A percentile compares a stretch with the other conserved stretches of the same genome.
These are phyloP conservation scores for Calephelis virginiensis DNA, from an alignment of 1,140 invertebrate species.

Conservation along the genomic window DNA sequence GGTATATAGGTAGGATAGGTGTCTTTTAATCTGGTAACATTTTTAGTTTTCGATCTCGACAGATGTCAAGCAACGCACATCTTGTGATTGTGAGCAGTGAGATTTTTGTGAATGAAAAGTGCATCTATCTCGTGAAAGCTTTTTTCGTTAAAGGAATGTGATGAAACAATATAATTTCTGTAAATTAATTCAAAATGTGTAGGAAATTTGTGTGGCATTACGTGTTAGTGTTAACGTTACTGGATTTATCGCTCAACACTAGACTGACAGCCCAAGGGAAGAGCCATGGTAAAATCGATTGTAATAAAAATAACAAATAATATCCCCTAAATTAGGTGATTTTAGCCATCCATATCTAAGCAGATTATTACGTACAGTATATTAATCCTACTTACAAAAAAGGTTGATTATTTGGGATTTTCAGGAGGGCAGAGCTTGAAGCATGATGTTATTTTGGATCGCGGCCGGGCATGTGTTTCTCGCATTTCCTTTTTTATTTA, in stretches of 20 bases:
- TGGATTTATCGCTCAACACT: constrained; percentile 66
- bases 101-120: constrained; percentile 47
- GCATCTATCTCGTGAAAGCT: constrained; percentile 40
- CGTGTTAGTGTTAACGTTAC: constrained; percentile 64
- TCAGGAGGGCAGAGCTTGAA: constrained; percentile 11
- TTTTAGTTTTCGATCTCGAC: constrained; percentile 19
- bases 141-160: constrained; percentile 55
- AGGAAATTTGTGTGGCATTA: constrained; percentile 68
- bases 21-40: neutral
- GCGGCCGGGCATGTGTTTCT: constrained; percentile 45
- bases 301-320: constrained; percentile 13
- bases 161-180: constrained; percentile 43
- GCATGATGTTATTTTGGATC: constrained; percentile 57
- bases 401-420: constrained; percentile 33
- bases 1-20: too few species aligned
- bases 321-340: neutral
- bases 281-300: constrained; percentile 76
- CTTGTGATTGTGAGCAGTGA: constrained; percentile 51
- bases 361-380: neutral
- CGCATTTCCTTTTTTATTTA: constrained; percentile 36
- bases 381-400: neutral
- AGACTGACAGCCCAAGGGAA: constrained; percentile 70
- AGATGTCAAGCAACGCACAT: constrained; percentile 38
- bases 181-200: constrained; percentile 58
- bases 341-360: constrained; percentile 8